These are phyloP conservation scores for Oxytorus armatus DNA, from an alignment of 2,888 invertebrate species.

Conservation along the genomic window DNA sequence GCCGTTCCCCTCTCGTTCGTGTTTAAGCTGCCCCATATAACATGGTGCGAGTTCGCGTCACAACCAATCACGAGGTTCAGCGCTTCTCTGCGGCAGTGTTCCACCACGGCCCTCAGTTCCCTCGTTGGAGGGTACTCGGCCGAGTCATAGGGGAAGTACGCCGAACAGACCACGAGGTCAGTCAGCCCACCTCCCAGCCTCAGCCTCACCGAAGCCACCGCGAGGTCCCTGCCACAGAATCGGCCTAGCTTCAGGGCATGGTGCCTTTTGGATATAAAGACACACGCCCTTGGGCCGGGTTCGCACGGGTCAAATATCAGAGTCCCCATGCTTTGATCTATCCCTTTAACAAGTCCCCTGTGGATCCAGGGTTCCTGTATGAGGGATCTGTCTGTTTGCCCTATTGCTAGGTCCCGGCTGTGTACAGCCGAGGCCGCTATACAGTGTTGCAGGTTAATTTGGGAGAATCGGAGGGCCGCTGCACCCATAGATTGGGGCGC, in stretches of 20 bases:
- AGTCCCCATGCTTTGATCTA: not conserved
- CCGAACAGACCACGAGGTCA: too few relatives aligned
- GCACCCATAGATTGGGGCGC: not conserved
- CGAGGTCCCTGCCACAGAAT: slow-evolving; percentile 38
- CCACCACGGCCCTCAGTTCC: too few relatives aligned
- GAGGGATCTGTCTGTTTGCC: slow-evolving; percentile 48
- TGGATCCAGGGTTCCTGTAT: slow-evolving; percentile 56
- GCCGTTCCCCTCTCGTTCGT: too few relatives aligned
- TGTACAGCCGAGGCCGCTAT: slow-evolving; percentile 52
- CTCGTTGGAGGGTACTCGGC: too few relatives aligned
- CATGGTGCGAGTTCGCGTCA: too few relatives aligned
- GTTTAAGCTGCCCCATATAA: too few relatives aligned
- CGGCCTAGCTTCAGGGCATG: slow-evolving; percentile 30
- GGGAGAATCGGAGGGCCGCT: slow-evolving; percentile 31
- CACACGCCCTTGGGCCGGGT: too few relatives aligned
- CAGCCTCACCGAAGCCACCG: too few relatives aligned
- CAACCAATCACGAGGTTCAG: too few relatives aligned
- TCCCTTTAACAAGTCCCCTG: slow-evolving; percentile 22
- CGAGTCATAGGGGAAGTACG: too few relatives aligned
- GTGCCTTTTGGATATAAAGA: slow-evolving; percentile 5
- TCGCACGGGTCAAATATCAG: slow-evolving; percentile 23
- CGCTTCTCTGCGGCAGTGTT: too few relatives aligned
- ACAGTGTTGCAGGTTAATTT: slow-evolving; percentile 58
- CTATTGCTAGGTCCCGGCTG: slow-evolving; percentile 35
- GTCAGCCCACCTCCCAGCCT: not conserved